phyloP scores from a whole-genome alignment of 2,797 vertebrate genomes.

The Tolypeutes matacus region DNA sequence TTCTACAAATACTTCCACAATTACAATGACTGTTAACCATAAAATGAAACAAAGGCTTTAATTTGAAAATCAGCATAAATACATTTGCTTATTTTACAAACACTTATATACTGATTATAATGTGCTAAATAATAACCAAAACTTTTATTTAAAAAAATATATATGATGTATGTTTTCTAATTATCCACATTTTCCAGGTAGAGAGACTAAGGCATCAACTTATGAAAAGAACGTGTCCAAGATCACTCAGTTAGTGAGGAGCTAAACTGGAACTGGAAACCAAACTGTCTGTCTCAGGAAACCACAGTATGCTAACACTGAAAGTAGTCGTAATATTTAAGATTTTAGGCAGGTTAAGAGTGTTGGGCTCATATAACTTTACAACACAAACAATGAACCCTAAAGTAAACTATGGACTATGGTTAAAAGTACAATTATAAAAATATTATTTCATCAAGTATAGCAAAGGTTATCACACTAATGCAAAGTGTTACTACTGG shows the following conservation, averaged over 20 bases:
- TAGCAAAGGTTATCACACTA: too few relatives aligned
- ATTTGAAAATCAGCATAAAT: conserved; percentile 56
- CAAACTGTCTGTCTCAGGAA: background rate
- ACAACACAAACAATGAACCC: too few relatives aligned
- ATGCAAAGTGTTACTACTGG: too few relatives aligned
- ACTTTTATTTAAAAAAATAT: background rate
- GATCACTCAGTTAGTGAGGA: background rate
- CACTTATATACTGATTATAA: background rate
- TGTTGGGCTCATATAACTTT: background rate
- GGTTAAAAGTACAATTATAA: too few relatives aligned
- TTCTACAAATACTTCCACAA: conserved; percentile 50
- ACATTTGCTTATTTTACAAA: conserved; percentile 56
- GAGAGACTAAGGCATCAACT: background rate
- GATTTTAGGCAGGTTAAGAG: background rate
- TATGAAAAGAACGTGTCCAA: background rate
- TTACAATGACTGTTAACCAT: conserved; percentile 6
- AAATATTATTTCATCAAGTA: too few relatives aligned
- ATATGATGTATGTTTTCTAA: background rate
- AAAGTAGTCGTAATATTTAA: background rate
- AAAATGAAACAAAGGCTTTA: conserved; percentile 46
- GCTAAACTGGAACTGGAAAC: background rate
- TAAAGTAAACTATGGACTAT: too few relatives aligned
- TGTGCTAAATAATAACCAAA: background rate
- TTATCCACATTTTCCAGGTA: background rate
- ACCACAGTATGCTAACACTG: background rate